Conservation (phyloP, 2,113 vertebrate genomes). For the Chloropsis cyanopogon region DNA sequence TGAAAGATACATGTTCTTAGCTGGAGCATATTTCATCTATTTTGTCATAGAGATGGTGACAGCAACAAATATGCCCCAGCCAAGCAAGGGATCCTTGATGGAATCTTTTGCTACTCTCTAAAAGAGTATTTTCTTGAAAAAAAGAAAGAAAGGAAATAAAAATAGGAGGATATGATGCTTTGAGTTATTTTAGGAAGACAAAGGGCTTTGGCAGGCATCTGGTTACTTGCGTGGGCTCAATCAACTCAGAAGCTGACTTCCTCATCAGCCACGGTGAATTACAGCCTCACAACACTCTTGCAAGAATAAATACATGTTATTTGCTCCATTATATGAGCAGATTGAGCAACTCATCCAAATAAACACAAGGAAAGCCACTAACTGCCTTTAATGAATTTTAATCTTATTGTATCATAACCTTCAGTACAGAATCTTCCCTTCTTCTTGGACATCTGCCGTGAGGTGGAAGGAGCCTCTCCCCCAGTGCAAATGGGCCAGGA, state of each 20-base stretch:
- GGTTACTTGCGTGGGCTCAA: neutral
- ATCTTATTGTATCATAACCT: neutral
- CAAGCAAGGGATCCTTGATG: neutral
- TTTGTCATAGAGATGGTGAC: neutral
- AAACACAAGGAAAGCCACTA: neutral
- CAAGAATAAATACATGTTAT: neutral
- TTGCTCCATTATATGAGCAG: neutral
- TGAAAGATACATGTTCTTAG: neutral
- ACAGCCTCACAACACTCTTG: neutral
- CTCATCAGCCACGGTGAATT: neutral
- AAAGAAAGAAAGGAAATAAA: conserved; percentile 30
- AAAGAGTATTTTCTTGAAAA: neutral
- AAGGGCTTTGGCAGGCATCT: conserved; percentile 33
- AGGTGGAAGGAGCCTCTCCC: neutral
- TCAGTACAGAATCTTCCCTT: neutral
- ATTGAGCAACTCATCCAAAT: neutral
- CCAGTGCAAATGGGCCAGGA: neutral
- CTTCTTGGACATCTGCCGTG: neutral
- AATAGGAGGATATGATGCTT: conserved; percentile 28
- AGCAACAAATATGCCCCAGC: neutral
- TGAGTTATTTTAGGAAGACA: conserved; percentile 48
- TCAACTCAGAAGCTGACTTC: conserved; percentile 19
- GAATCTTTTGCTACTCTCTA: neutral
- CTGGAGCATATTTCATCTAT: neutral
- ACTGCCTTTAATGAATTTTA: neutral